These are phyloP conservation scores for Diachrysia chrysitis DNA, from an alignment of 2,888 invertebrate species.

Conservation along the genomic window DNA sequence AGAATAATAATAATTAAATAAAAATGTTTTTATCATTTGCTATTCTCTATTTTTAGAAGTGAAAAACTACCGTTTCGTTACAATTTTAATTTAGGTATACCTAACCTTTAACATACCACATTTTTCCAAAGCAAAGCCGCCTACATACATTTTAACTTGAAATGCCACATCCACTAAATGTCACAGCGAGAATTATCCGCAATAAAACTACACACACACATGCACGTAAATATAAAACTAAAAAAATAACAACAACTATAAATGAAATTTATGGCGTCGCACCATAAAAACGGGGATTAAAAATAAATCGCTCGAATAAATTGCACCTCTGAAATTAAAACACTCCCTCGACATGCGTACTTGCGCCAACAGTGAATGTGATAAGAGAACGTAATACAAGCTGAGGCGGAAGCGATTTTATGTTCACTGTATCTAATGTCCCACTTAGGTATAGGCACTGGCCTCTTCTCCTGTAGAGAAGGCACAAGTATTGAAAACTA, in stretches of 20 bases:
- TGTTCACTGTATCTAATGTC: neutral
- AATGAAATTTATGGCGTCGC: slow-evolving; percentile 86
- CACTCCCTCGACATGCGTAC: slow-evolving; percentile 87
- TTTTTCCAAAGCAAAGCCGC: neutral
- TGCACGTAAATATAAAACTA: slow-evolving; percentile 58
- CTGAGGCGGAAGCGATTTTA: slow-evolving; percentile 58
- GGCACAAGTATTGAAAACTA: too few relatives aligned
- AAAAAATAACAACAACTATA: slow-evolving; percentile 82
- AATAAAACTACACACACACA: slow-evolving; percentile 53
- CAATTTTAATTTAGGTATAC: too few relatives aligned
- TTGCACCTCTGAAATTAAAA: slow-evolving; percentile 89
- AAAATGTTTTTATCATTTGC: too few relatives aligned
- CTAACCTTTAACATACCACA: neutral
- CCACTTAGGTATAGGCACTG: too few relatives aligned
- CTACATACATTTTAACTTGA: neutral
- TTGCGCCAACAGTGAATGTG: slow-evolving; percentile 68
- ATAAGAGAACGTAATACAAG: slow-evolving; percentile 47
- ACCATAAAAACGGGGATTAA: slow-evolving; percentile 89
- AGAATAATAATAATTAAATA: slow-evolving; percentile 11
- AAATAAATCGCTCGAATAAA: slow-evolving; percentile 90
- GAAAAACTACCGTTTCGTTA: neutral
- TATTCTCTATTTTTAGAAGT: neutral
- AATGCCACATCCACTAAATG: slow-evolving; percentile 21
- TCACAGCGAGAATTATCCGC: slow-evolving; percentile 31
- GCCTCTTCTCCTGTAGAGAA: too few relatives aligned